phyloP scores from a whole-genome alignment of 2,888 invertebrate species.

The Reticulitermes lucifugus region DNA sequence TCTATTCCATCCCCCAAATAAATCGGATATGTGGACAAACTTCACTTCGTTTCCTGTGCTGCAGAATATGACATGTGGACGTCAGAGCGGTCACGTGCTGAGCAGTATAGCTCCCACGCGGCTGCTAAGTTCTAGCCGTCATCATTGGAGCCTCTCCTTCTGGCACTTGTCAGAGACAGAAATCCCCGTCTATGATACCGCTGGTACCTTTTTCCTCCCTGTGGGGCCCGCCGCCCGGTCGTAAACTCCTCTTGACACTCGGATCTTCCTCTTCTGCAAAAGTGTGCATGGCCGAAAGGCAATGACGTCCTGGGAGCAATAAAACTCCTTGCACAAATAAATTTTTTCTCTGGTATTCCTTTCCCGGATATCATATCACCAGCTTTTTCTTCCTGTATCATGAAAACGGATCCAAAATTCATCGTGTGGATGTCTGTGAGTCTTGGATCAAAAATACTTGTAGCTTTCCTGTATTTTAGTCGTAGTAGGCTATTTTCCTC shows the following conservation, averaged over 20 bases:
- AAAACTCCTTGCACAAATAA: slow-evolving; percentile 34
- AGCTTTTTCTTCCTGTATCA: not conserved
- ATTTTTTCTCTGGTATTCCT: slow-evolving; percentile 8
- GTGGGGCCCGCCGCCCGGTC: not conserved
- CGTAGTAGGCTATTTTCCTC: no score
- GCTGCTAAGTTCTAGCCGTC: not conserved
- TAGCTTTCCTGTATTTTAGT: no score
- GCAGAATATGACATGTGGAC: not conserved
- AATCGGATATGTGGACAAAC: no score
- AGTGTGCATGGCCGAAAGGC: slow-evolving; percentile 26
- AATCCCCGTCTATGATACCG: not conserved
- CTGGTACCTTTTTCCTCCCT: not conserved
- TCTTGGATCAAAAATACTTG: no score
- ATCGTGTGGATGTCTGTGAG: no score
- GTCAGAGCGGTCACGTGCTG: not conserved
- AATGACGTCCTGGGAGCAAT: slow-evolving; percentile 30
- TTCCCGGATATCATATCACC: not conserved
- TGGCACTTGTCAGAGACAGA: not conserved
- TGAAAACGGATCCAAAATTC: no score
- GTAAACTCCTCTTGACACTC: slow-evolving; percentile 19
- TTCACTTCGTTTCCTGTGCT: no score
- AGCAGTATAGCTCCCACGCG: not conserved
- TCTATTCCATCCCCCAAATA: no score
- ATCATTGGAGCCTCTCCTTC: not conserved
- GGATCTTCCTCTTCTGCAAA: slow-evolving; percentile 6